Conservation (phyloP, 2,888 invertebrate genomes). For the Metallyticus violacea region DNA sequence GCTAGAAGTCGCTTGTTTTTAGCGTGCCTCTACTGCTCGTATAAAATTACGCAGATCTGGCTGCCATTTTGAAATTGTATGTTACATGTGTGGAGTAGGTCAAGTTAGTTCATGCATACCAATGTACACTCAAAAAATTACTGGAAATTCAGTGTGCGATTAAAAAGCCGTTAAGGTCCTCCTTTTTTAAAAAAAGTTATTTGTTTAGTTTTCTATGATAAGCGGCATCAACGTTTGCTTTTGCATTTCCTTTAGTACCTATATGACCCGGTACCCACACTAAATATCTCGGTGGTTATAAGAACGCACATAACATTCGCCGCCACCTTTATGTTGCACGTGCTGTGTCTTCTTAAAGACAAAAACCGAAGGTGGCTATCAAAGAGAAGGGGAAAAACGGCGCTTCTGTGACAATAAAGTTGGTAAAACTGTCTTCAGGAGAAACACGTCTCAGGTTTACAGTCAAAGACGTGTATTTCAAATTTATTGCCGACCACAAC, state of each 20-base stretch:
- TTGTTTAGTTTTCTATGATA: not conserved
- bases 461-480: not conserved
- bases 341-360: no score
- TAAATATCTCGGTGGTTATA: not conserved
- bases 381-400: not conserved
- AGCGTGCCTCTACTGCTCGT: not conserved
- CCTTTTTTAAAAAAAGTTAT: not conserved
- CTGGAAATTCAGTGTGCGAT: not conserved
- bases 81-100: not conserved
- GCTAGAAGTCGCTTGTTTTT: not conserved
- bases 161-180: not conserved
- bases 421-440: not conserved
- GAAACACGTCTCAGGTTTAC: no score
- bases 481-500: not conserved
- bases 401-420: not conserved
- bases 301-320: not conserved
- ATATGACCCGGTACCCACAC: not conserved
- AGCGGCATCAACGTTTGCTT: no score
- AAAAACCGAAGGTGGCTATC: not conserved
- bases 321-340: no score
- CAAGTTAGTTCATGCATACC: not conserved
- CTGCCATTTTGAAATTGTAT: not conserved
- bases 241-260: no score
- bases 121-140: no score
- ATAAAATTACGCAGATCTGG: no score